These are phyloP conservation scores for Elegia similella DNA, from an alignment of 2,888 invertebrate species.

Conservation along the genomic window DNA sequence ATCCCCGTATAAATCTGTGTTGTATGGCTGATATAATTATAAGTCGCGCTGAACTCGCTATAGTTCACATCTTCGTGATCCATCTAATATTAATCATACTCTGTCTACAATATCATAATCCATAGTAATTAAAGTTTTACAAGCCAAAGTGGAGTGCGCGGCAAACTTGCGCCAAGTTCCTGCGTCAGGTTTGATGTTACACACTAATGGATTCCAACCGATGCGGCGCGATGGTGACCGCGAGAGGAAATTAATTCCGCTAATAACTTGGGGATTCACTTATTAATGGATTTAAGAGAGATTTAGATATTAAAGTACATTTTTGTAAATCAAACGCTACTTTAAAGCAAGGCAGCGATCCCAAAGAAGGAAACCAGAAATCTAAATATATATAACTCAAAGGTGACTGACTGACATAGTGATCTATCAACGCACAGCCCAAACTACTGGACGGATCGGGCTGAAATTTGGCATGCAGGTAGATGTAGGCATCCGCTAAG, in stretches of 20 bases:
- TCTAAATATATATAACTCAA: too few relatives aligned
- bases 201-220: slow-evolving; percentile 40
- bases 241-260: slow-evolving; percentile 48
- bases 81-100: background rate
- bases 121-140: slow-evolving; percentile 11
- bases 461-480: too few relatives aligned
- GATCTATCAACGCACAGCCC: too few relatives aligned
- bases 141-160: slow-evolving; percentile 6
- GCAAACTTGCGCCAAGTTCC: slow-evolving; percentile 8
- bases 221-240: slow-evolving; percentile 38
- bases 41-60: background rate
- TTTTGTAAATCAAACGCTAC: too few relatives aligned
- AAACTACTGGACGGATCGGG: too few relatives aligned
- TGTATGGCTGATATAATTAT: too few relatives aligned
- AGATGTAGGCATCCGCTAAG: too few relatives aligned
- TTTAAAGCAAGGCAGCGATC: too few relatives aligned
- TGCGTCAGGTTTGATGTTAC: slow-evolving; percentile 37
- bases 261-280: slow-evolving; percentile 12
- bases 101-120: slow-evolving; percentile 6
- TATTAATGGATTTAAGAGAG: slow-evolving; percentile 3
- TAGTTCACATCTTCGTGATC: background rate
- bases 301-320: too few relatives aligned
- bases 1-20: too few relatives aligned
- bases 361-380: too few relatives aligned
- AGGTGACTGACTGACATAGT: too few relatives aligned